Evolutionary conservation across 2,113 vertebrate species (phyloP).

Genomic region (Orientallactaga bullata): DNA sequence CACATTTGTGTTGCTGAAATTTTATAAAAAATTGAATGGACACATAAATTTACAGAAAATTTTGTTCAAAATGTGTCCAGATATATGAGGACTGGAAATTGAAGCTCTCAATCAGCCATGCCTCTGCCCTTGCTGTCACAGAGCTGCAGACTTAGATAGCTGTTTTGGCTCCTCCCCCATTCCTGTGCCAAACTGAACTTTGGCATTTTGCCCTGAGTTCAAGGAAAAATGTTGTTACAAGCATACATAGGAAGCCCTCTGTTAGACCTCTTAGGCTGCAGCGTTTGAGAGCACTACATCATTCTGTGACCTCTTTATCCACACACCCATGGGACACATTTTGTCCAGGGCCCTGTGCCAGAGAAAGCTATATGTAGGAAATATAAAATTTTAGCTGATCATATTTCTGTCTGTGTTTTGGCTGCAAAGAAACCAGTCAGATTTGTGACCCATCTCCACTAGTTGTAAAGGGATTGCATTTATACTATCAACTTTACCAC

Average conservation of each 20-base stretch:
- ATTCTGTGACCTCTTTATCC: conserved; percentile 66
- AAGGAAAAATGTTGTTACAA: conserved; percentile 30
- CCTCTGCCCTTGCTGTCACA: not conserved
- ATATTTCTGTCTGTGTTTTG: conserved; percentile 69
- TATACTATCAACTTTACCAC: not conserved
- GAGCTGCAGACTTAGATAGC: not conserved
- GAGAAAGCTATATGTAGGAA: conserved; percentile 61
- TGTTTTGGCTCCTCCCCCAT: not conserved
- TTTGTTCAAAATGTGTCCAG: not conserved
- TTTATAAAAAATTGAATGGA: not conserved
- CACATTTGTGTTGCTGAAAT: not conserved
- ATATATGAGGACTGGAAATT: not conserved
- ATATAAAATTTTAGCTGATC: conserved; percentile 69
- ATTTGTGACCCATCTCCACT: conserved; percentile 36
- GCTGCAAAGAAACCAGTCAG: conserved; percentile 39
- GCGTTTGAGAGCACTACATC: conserved; percentile 55
- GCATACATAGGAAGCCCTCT: conserved; percentile 23
- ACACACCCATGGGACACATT: conserved; percentile 62
- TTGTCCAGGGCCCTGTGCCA: conserved; percentile 63
- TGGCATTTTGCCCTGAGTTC: conserved; percentile 37
- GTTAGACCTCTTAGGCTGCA: conserved; percentile 21
- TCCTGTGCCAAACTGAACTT: not conserved
- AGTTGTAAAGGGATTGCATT: conserved; percentile 38
- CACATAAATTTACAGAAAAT: not conserved
- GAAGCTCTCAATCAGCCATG: not conserved